Conservation (phyloP, 2,888 invertebrate genomes). For the Cryptus armator region DNA sequence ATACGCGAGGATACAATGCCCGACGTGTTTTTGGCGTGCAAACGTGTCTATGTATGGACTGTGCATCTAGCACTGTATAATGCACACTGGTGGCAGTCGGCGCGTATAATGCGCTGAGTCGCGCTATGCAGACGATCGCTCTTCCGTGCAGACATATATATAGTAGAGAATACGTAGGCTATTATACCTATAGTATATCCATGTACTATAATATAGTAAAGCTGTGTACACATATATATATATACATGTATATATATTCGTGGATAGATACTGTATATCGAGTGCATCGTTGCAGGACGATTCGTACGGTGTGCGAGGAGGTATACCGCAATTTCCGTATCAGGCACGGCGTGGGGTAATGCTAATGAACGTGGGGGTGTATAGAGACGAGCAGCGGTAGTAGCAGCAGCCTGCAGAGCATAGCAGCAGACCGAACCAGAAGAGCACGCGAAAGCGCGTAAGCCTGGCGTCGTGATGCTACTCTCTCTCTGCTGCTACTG, state of each 20-base stretch:
- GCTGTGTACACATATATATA: background rate
- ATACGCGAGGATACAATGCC: conserved; percentile 13
- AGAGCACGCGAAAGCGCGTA: conserved; percentile 55
- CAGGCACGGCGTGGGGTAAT: conserved; percentile 63
- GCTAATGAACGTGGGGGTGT: conserved; percentile 62
- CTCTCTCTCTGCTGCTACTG: conserved; percentile 31
- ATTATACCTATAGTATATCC: conserved; percentile 2
- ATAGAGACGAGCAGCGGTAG: conserved; percentile 17
- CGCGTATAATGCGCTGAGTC: conserved; percentile 51
- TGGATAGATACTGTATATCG: conserved; percentile 40
- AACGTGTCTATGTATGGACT: conserved; percentile 25
- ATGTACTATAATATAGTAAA: conserved; percentile 1
- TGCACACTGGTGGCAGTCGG: conserved; percentile 39
- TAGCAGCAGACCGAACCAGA: conserved; percentile 38
- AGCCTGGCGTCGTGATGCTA: conserved; percentile 37
- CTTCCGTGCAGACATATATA: conserved; percentile 18
- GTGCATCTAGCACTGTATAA: conserved; percentile 36
- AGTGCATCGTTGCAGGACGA: conserved; percentile 60
- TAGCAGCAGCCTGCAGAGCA: conserved; percentile 7
- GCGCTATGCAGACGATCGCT: conserved; percentile 45
- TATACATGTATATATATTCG: conserved; percentile 4
- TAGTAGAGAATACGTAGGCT: background rate
- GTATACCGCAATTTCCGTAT: conserved; percentile 69
- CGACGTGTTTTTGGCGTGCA: conserved; percentile 31
- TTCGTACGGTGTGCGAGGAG: conserved; percentile 56